phyloP scores from a whole-genome alignment of 2,797 vertebrate species.

The Schizopygopsis malacanthus region DNA sequence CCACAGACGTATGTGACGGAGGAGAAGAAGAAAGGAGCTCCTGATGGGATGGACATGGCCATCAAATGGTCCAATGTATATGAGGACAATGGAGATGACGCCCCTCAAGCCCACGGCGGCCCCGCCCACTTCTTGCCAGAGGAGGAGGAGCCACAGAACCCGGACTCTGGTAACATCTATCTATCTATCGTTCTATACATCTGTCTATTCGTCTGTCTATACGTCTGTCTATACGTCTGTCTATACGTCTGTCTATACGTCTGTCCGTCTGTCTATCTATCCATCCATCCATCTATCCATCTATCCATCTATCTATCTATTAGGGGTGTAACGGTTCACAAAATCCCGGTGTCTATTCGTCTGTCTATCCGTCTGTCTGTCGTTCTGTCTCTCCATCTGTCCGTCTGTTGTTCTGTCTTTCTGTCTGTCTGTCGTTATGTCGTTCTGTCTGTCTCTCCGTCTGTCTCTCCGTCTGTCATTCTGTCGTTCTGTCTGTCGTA shows the following conservation, averaged over 20 bases:
- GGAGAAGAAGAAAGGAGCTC: constrained; percentile 85
- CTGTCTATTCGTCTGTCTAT: too few relatives aligned
- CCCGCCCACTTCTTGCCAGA: constrained; percentile 81
- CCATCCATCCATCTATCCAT: too few relatives aligned
- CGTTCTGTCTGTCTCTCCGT: too few relatives aligned
- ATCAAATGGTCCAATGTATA: constrained; percentile 98
- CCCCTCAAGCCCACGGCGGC: constrained; percentile 78
- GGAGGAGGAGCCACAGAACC: constrained; percentile 64
- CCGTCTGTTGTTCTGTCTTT: too few relatives aligned
- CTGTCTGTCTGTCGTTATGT: background rate
- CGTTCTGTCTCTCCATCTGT: rapidly evolving
- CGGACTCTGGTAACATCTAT: constrained; percentile 17
- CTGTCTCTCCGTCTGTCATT: background rate
- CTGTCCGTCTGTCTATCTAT: too few relatives aligned
- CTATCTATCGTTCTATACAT: too few relatives aligned
- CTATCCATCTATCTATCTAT: too few relatives aligned
- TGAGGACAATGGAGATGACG: constrained; percentile 94
- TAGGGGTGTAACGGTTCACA: too few relatives aligned
- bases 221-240: too few relatives aligned
- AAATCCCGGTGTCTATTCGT: too few relatives aligned
- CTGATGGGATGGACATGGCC: constrained; percentile 92
- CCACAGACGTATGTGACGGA: constrained; percentile 85
- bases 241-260: too few relatives aligned
- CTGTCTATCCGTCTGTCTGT: too few relatives aligned
- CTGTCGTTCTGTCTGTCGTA: rapidly evolving